Evolutionary conservation across 2,113 vertebrate genomes (phyloP).

Genomic region (Actinemys pallida): DNA sequence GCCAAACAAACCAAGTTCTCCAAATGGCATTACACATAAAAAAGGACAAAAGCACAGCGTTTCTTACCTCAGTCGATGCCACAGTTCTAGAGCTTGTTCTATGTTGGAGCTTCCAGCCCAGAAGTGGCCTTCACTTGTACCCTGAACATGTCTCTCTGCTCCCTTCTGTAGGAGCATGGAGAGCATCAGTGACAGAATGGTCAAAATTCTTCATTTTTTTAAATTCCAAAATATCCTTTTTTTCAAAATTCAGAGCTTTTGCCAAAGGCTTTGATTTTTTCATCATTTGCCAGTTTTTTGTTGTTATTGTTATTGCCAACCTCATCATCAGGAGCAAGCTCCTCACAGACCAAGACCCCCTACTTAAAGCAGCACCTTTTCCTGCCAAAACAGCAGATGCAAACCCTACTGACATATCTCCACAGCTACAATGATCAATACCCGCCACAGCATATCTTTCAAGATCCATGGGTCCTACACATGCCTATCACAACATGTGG

Average conservation of each 20-base stretch:
- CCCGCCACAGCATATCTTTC: no score
- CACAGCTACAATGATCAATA: no score
- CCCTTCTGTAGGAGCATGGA: not conserved
- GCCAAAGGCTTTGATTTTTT: no score
- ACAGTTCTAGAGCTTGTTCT: not conserved
- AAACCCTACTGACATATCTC: no score
- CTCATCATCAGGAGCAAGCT: no score
- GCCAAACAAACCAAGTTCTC: not conserved
- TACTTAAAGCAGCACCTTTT: no score
- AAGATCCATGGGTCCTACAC: not conserved
- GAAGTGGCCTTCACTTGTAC: no score
- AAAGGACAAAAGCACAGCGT: not conserved
- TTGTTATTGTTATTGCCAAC: no score
- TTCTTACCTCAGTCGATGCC: not conserved
- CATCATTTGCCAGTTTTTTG: no score
- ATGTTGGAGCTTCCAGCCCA: not conserved
- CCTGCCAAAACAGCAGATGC: no score
- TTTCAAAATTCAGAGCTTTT: not conserved
- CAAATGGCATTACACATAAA: not conserved
- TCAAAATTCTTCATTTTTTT: not conserved
- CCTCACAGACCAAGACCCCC: no score
- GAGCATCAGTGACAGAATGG: not conserved
- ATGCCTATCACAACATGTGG: not conserved
- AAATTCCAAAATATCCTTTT: not conserved
- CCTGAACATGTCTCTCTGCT: not conserved